Base-by-base conservation (phyloP, 2,888 invertebrate genomes). In the Poecilobothrus nobilitatus region DNA sequence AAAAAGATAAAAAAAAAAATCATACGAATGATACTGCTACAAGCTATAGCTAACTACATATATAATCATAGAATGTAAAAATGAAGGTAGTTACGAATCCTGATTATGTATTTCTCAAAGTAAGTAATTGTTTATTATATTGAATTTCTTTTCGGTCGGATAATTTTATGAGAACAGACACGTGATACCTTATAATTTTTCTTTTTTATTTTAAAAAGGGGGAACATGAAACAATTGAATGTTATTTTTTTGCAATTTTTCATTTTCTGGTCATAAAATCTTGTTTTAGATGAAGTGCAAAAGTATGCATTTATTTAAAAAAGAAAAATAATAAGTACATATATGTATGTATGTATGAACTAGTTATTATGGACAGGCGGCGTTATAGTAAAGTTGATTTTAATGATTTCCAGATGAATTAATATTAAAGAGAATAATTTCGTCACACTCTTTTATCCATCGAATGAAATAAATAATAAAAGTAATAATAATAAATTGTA, bases 381-480 rank as follows among this genome's bases (percentile, higher is more conserved):
- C 27, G 53, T 53, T 12, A n/a, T n/a, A 53, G 53, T 53, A 18
- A 37, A 37, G 37, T 37, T 37, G 37, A 37, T 37, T 53, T 53
- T 53, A 53, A 53, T 53, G 53, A 53, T 53, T 53, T 53, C 53
- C 53, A 53, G 18, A 53, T 53, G 53, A 53, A 53, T 53, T 53
- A 12, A 53, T 18, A 18, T 53, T 53, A 6, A 53, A 53, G 18
- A 53, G 53, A 18, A 18, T 53, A 18, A 18, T n/a, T 53, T 53
- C 53, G 53, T 53, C 53, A 53, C 18, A 53, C 53, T 53, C 53
- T 53, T 18, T n/a, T 53, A 6, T 53, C 15, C 12, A 7, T 37
- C 7, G 7, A 8, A 37, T 10, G 37, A 37, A 27, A 37, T 8
- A 37, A 10, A 37, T 2, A 53, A 53, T 53, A 53, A 53, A 53